Evolutionary conservation across 2,797 vertebrate species (phyloP).

Genomic region (Pipistrellus kuhlii): DNA sequence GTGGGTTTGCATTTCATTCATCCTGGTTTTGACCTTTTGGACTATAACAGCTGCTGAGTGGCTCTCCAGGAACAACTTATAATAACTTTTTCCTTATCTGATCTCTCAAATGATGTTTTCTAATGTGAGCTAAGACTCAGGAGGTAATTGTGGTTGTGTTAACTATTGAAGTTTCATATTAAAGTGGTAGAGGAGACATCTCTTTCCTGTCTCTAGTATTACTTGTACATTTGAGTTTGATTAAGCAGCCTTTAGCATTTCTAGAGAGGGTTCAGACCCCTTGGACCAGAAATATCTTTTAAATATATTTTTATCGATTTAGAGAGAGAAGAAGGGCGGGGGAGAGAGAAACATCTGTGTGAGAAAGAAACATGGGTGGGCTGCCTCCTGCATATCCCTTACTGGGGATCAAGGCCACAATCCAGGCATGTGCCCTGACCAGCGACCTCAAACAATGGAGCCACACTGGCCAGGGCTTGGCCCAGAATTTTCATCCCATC

Average conservation of each 20-base stretch:
- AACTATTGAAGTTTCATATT: neutral
- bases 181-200: neutral
- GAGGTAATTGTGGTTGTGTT: neutral
- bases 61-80: constrained; percentile 52
- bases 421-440: too few relatives aligned
- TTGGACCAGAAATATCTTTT: constrained; percentile 19
- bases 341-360: too few relatives aligned
- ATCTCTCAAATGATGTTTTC: constrained; percentile 46
- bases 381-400: too few relatives aligned
- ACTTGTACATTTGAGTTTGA: constrained; percentile 44
- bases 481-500: constrained; percentile 1
- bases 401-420: too few relatives aligned
- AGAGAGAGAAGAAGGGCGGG: too few relatives aligned
- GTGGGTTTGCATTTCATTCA: constrained; percentile 15
- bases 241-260: constrained; percentile 24
- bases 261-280: neutral
- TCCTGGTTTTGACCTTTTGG: constrained; percentile 48
- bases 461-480: too few relatives aligned
- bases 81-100: constrained; percentile 47
- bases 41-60: constrained; percentile 28
- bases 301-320: too few relatives aligned
- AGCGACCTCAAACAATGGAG: too few relatives aligned
- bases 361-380: too few relatives aligned
- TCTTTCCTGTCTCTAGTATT: neutral
- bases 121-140: constrained; percentile 37